Base-by-base conservation (phyloP, 2,113 vertebrate species). In the Podocnemis expansa region DNA sequence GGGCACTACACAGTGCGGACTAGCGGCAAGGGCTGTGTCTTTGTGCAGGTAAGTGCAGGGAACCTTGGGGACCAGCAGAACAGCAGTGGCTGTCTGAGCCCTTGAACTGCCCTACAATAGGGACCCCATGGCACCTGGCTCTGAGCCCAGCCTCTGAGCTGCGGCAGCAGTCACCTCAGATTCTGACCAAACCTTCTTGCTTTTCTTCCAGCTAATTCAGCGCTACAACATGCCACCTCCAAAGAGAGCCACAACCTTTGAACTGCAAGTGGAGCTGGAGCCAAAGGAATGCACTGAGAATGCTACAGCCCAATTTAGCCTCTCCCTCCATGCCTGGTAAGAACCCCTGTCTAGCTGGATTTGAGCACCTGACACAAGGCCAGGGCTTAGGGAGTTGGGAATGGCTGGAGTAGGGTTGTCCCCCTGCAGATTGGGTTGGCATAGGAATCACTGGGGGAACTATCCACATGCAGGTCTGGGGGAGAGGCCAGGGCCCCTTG, bases 21-120 rank as follows among this genome's bases (percentile, higher is more conserved):
- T 47, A 94, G 1, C 0, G 97, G 98, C 24, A 91, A 88, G 34
- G 95, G 96, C 86, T 98, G 97, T 6, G 94, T 89, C 34, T 96
- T 97, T 67, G 81, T 95, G 47, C 98, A 98, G 98, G 98, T 98
- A 55, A 94, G 95, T 76, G 2, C 1, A 0, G 76, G 58, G 4
- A 31, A 14, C 58, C 22, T n/a, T 41, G 38, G 38, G 19, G 38
- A 11, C 22, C 70, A 73, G 70, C 70, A 4, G 67, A 29, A 29
- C 60, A 63, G 60, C 31, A 29, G 14, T 63, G 60, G 31, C 31
- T 31, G 3, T 13, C 58, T 63, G 31, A 34, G 60, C 31, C 60
- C 31, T 34, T 19, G 31, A 13, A 2, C 60, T 63, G 60, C 60
- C 16, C 31, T 14, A 63, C 31, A 25, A 3, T 5, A 13, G 51